phyloP scores from a whole-genome alignment of 2,888 invertebrate genomes.

The Deroplatys truncata region DNA sequence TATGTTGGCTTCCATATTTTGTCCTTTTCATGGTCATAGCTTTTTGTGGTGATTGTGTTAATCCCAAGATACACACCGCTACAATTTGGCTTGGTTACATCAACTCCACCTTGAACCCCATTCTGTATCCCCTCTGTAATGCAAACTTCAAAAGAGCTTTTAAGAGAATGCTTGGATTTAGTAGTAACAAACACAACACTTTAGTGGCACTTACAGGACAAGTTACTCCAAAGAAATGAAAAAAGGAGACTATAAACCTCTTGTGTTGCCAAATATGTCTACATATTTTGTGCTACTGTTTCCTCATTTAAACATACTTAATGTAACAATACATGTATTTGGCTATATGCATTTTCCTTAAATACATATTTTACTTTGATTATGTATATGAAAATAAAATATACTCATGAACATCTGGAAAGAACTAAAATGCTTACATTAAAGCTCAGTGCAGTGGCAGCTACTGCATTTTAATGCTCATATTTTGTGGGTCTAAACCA shows the following conservation, averaged over 20 bases:
- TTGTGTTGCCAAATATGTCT: not conserved
- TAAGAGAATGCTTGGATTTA: conserved; percentile 37
- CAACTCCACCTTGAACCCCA: conserved; percentile 50
- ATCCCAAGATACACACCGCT: conserved; percentile 43
- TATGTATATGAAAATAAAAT: not conserved
- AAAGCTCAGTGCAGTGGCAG: not conserved
- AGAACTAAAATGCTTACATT: not conserved
- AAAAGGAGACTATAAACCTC: not conserved
- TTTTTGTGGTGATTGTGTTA: conserved; percentile 47
- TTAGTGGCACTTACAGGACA: not conserved
- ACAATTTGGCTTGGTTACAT: conserved; percentile 51
- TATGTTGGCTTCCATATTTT: conserved; percentile 58
- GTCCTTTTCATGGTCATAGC: conserved; percentile 52
- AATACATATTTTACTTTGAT: not conserved
- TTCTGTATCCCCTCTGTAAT: conserved; percentile 50
- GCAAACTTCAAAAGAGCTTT: conserved; percentile 46
- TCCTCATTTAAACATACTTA: not conserved
- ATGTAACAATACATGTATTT: not conserved
- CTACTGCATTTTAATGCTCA: not conserved
- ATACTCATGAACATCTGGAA: not conserved
- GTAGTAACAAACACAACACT: not conserved
- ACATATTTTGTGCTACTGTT: not conserved
- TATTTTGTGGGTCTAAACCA: too few relatives aligned
- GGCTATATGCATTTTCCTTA: not conserved
- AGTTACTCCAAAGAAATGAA: not conserved